phyloP scores from a whole-genome alignment of 2,888 invertebrate species.

The Yponomeuta sedellus region DNA sequence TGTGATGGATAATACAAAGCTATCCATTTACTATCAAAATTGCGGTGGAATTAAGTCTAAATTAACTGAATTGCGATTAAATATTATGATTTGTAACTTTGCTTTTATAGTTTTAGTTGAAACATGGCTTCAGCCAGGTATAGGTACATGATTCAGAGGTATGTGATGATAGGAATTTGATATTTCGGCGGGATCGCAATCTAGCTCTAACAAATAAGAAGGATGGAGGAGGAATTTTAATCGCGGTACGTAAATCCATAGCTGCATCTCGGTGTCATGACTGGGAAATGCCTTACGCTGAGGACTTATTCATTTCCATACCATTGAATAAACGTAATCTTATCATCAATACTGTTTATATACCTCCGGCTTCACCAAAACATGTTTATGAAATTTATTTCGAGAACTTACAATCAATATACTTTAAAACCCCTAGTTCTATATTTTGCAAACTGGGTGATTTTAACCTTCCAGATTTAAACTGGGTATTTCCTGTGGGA shows the following conservation, averaged over 20 bases:
- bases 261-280: not conserved
- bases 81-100: constrained; percentile 17
- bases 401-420: not conserved
- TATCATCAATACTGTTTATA: not conserved
- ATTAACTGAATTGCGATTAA: constrained; percentile 15
- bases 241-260: not conserved
- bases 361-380: not conserved
- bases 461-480: not conserved
- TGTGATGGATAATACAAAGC: not conserved
- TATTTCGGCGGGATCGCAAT: not conserved
- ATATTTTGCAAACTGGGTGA: not conserved
- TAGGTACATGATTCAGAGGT: constrained; percentile 2
- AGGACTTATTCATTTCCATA: not conserved
- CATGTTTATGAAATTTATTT: not conserved
- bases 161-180: not conserved
- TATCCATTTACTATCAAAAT: constrained; percentile 20
- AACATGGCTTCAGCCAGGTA: constrained; percentile 19
- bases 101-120: constrained; percentile 20
- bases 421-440: not conserved
- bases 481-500: not conserved
- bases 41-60: constrained; percentile 18
- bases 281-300: not conserved
- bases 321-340: not conserved
- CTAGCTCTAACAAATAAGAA: not conserved
- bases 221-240: not conserved